Conservation (phyloP, 2,113 vertebrate species). For the Globicephala melas region DNA sequence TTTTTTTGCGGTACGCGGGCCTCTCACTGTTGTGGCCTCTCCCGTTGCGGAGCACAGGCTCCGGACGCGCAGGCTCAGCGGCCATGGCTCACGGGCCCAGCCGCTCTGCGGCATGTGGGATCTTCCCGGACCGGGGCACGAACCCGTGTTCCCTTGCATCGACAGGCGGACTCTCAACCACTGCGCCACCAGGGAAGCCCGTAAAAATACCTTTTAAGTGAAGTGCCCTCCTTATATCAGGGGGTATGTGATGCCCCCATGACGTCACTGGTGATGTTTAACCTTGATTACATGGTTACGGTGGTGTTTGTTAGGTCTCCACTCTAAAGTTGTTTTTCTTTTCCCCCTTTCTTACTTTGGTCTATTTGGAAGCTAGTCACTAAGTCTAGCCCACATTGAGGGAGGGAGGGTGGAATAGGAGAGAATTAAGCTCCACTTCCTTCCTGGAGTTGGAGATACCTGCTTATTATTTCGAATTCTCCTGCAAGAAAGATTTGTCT, state of each 20-base stretch:
- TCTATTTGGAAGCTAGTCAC: background rate
- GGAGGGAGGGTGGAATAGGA: background rate
- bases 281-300: background rate
- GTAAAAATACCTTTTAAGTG: background rate
- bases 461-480: background rate
- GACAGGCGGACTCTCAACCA: too few relatives aligned
- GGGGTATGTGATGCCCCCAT: background rate
- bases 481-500: background rate
- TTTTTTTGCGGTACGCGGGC: too few relatives aligned
- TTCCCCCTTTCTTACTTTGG: background rate
- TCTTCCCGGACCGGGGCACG: too few relatives aligned
- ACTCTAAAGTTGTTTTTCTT: background rate
- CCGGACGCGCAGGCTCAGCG: too few relatives aligned
- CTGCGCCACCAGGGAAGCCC: too few relatives aligned
- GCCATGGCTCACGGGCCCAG: too few relatives aligned
- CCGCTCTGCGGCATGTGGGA: too few relatives aligned
- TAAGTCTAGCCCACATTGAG: background rate
- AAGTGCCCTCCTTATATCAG: background rate
- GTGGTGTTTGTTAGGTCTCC: background rate
- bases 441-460: background rate
- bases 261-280: background rate
- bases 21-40: too few relatives aligned
- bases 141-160: too few relatives aligned
- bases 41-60: too few relatives aligned
- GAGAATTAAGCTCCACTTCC: background rate